phyloP scores from a whole-genome alignment of 92 coral and sea anemone genomes.

The Actinostola sp. region DNA sequence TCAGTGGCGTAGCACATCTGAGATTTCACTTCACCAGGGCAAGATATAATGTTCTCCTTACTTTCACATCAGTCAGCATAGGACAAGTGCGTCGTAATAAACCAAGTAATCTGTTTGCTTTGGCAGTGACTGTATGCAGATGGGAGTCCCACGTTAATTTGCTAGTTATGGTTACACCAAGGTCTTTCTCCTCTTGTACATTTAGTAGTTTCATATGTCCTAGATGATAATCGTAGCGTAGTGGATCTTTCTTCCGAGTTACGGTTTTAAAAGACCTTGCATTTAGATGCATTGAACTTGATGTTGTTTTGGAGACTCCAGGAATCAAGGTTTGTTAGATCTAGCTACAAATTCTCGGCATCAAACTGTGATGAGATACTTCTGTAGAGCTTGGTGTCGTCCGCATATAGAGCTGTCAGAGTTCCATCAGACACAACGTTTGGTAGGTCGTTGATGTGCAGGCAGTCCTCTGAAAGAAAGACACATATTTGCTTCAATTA shows the following conservation, averaged over 20 bases:
- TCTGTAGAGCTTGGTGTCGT: constrained; percentile 39
- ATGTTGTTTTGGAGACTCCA: constrained; percentile 39
- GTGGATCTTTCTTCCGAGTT: constrained; percentile 34
- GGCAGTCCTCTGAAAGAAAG: too few relatives aligned
- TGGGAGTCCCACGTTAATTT: constrained; percentile 35
- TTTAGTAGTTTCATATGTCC: constrained; percentile 14
- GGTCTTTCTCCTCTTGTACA: too few relatives aligned
- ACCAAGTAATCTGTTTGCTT: constrained; percentile 32
- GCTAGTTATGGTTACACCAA: too few relatives aligned
- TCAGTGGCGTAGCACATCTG: constrained; percentile 32
- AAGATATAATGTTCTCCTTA: constrained; percentile 22
- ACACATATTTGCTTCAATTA: too few relatives aligned
- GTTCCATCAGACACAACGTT: constrained; percentile 2
- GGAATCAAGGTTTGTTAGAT: constrained; percentile 14
- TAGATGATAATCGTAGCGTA: constrained; percentile 36
- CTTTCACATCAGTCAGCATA: constrained; percentile 20
- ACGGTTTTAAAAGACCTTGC: constrained; percentile 19
- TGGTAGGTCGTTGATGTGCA: constrained; percentile 37
- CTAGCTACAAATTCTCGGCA: neutral
- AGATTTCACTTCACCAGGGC: constrained; percentile 20
- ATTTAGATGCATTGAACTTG: constrained; percentile 62
- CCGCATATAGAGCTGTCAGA: constrained; percentile 34
- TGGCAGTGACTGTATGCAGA: constrained; percentile 8
- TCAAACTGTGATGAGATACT: constrained; percentile 16
- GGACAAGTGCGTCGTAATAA: constrained; percentile 29